Evolutionary conservation across 2,888 invertebrate species (phyloP), one percentile per base, ranked within the genome.

Genomic region (Glyphotaelius pellucidus): DNA sequence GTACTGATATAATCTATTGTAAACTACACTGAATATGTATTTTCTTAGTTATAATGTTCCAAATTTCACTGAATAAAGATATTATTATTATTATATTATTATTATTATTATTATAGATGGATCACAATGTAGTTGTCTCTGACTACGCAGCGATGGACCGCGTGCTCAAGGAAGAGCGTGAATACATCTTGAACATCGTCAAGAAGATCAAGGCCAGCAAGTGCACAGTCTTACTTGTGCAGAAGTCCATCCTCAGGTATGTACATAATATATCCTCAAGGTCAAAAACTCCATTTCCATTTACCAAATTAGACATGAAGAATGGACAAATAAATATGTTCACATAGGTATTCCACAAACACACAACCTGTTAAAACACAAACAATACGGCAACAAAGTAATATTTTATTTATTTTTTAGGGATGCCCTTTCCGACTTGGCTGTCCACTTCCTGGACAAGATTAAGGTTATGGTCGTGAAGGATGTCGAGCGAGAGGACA

Each of bases 71-170:
- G n/a, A n/a, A n/a, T n/a, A n/a, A n/a, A n/a, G n/a, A n/a, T n/a
- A n/a, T n/a, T n/a, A n/a, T n/a, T n/a, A n/a, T n/a, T n/a, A n/a
- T n/a, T n/a, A n/a, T n/a, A n/a, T n/a, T n/a, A n/a, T n/a, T n/a
- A n/a, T n/a, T n/a, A n/a, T n/a, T n/a, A n/a, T n/a, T n/a, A n/a
- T n/a, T n/a, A n/a, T 94, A 98, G 97, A 99, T 99, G 99, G 99
- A 99, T 94, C 99, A 99, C 95, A 99, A 98, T 95, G 98, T 98
- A 4, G 97, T 99, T 94, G 99, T 99, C 35, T 99, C 99, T 0
- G 99, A 99, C 95, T 99, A 99, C 95, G 97, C 99, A n/a, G 99
- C 99, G 90, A 99, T 99, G 99, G 99, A 99, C 95, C 97, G 99
- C 92, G 99, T 99, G 0, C 95, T 99, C 92, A 98, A 99, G 94